Conservation (phyloP, 2,888 invertebrate genomes). For the Netelia virgata region DNA sequence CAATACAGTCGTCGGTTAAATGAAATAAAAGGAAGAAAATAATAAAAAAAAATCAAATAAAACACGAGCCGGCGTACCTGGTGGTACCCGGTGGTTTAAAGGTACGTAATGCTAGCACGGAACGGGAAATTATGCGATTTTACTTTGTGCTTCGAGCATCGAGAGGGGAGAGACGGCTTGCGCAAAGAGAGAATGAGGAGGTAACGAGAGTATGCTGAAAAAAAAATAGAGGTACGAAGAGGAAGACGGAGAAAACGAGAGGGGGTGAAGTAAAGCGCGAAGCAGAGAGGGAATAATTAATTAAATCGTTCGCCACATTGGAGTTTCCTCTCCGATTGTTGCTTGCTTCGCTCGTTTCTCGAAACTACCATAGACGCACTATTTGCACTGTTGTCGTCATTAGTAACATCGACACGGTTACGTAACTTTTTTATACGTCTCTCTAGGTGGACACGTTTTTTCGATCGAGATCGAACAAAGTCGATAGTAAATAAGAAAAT, state of each 20-base stretch:
- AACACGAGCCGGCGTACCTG: constrained; percentile 39
- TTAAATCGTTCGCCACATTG: constrained; percentile 25
- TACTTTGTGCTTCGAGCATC: constrained; percentile 24
- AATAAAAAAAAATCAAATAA: neutral
- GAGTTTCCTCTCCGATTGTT: neutral
- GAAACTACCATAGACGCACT: neutral
- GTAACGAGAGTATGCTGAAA: neutral
- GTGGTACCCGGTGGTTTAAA: constrained; percentile 29
- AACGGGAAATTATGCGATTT: constrained; percentile 51
- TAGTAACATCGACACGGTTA: constrained; percentile 15
- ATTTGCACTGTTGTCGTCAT: constrained; percentile 46
- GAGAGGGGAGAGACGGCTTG: constrained; percentile 12
- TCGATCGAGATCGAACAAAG: constrained; percentile 6
- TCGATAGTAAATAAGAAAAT: neutral
- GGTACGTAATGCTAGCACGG: constrained; percentile 34
- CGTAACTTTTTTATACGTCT: neutral
- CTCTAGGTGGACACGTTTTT: constrained; percentile 13
- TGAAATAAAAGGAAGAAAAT: constrained; percentile 69
- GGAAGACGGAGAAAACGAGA: constrained; percentile 10
- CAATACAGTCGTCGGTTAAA: constrained; percentile 58
- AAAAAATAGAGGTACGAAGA: neutral
- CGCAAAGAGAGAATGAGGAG: too few relatives aligned
- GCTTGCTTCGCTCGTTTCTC: neutral
- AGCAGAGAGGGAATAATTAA: constrained; percentile 43
- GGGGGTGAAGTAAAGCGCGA: neutral